Percentiles rank a stretch among this genome's conserved stretches.
Conservation (phyloP, 2,113 vertebrate species). For the Oncorhynchus kisutch region DNA sequence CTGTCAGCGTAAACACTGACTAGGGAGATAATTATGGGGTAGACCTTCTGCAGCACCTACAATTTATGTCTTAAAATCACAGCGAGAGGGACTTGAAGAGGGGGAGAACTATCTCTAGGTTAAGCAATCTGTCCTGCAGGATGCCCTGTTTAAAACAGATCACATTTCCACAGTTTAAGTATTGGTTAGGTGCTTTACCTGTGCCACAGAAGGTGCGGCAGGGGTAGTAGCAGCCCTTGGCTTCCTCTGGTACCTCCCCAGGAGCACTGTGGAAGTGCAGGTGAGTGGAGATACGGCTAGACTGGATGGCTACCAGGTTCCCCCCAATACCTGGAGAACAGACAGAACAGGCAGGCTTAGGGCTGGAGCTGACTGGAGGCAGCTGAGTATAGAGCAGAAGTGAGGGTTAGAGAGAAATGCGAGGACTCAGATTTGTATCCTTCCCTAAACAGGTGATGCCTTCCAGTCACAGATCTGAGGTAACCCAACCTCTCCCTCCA, state of each 20-base stretch:
- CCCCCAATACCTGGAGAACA: conserved; percentile 87
- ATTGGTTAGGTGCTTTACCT: conserved; percentile 68
- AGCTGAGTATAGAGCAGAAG: not conserved
- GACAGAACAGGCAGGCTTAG: not conserved
- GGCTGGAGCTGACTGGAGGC: not conserved
- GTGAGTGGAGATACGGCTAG: conserved; percentile 95
- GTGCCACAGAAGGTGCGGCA: conserved; percentile 89
- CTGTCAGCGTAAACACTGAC: too few species aligned
- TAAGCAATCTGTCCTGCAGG: too few species aligned
- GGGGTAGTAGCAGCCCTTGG: conserved; percentile 88
- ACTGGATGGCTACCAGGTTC: conserved; percentile 96
- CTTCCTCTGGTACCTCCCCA: conserved; percentile 89
- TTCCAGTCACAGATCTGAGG: too few species aligned
- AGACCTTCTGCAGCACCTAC: too few species aligned
- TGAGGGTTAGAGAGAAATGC: not conserved
- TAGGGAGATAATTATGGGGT: too few species aligned
- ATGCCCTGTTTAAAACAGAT: too few species aligned
- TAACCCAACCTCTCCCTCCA: too few species aligned
- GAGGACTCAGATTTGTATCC: too few species aligned
- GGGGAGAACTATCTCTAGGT: too few species aligned
- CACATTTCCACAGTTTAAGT: not conserved
- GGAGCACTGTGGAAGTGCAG: conserved; percentile 90
- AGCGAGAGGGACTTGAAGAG: too few species aligned
- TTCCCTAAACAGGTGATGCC: too few species aligned
- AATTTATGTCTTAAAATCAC: too few species aligned